phyloP scores from a whole-genome alignment of 2,888 invertebrate species.

The Sinelater perroti region DNA sequence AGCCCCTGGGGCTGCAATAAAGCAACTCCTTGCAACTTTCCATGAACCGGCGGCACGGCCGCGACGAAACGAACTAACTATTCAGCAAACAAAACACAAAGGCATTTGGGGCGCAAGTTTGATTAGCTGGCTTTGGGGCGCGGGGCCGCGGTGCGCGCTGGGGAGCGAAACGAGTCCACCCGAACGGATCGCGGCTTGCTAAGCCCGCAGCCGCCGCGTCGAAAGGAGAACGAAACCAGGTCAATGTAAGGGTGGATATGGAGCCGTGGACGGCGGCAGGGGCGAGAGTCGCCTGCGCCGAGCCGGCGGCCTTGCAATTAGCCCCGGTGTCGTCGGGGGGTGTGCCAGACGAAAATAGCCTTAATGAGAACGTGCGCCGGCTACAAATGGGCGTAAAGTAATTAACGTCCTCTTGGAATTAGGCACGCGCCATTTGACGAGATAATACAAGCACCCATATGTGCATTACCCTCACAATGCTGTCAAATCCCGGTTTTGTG shows the following conservation, averaged over 20 bases:
- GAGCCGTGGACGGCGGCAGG: constrained; percentile 8
- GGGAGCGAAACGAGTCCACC: constrained; percentile 22
- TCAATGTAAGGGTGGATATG: constrained; percentile 32
- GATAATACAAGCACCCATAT: not conserved
- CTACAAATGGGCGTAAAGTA: constrained; percentile 17
- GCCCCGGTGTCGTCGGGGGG: constrained; percentile 5
- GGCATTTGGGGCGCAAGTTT: constrained; percentile 10
- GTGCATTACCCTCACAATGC: too few relatives aligned
- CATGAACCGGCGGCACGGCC: not conserved
- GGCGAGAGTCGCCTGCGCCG: constrained; percentile 1
- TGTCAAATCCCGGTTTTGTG: too few relatives aligned
- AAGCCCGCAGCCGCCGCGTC: constrained; percentile 10
- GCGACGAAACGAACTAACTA: constrained; percentile 9
- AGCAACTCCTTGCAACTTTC: constrained; percentile 9
- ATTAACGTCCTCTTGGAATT: constrained; percentile 6
- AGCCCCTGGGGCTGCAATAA: constrained; percentile 5
- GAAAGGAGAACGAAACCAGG: constrained; percentile 28
- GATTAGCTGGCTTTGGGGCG: constrained; percentile 10
- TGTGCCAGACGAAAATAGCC: constrained; percentile 14
- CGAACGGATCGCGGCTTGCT: constrained; percentile 17
- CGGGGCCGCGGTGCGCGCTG: too few relatives aligned
- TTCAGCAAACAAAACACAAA: constrained; percentile 13
- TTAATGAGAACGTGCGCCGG: constrained; percentile 14
- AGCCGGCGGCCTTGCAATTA: constrained; percentile 14
- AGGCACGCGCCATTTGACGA: constrained; percentile 8